phyloP scores from a whole-genome alignment of 2,797 vertebrate species.

The Leontocebus nigricollis region DNA sequence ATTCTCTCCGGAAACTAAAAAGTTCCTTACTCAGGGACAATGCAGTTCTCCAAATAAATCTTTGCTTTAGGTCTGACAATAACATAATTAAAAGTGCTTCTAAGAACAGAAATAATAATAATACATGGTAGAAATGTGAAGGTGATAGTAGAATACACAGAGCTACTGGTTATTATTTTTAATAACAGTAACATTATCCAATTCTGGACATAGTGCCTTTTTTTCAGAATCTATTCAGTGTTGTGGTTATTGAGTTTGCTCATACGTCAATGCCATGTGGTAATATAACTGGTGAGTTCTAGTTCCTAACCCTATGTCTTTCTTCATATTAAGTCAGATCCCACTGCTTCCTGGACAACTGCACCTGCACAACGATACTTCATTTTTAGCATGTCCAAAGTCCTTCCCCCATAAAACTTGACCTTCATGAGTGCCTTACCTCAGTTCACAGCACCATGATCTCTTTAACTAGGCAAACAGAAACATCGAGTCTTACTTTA shows the following conservation, averaged over 20 bases:
- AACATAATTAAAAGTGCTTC: constrained; percentile 60
- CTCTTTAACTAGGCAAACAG: background rate
- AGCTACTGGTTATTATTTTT: constrained; percentile 17
- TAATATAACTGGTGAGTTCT: background rate
- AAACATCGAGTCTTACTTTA: background rate
- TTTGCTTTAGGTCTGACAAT: constrained; percentile 57
- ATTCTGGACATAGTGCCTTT: background rate
- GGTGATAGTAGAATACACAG: background rate
- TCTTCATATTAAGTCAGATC: background rate
- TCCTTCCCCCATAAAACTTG: background rate
- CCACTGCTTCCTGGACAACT: background rate
- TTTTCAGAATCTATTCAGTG: constrained; percentile 21
- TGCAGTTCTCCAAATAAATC: constrained; percentile 67
- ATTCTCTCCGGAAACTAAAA: constrained; percentile 40
- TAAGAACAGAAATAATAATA: constrained; percentile 51
- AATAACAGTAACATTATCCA: background rate
- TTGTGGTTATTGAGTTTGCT: background rate
- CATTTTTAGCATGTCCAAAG: background rate
- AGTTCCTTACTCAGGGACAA: constrained; percentile 43
- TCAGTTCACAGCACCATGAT: background rate
- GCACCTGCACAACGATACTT: background rate
- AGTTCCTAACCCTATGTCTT: background rate
- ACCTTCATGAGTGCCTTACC: background rate
- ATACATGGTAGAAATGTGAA: background rate
- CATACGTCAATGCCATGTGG: background rate